Conservation (phyloP, 2,113 vertebrate genomes). For the Agelaius phoeniceus region DNA sequence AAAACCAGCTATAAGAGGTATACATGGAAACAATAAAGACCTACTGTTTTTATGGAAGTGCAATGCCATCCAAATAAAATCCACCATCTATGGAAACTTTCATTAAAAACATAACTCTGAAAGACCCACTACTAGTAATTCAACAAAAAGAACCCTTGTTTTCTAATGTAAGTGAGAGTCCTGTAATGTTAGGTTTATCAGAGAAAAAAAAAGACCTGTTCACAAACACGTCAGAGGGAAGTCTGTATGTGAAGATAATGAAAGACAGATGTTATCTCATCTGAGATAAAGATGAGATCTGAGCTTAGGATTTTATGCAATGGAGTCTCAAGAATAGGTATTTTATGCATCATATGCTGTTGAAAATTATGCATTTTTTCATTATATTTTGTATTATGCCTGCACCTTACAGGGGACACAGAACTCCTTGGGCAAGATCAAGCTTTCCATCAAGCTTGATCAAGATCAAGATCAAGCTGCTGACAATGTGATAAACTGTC, state of each 20-base stretch:
- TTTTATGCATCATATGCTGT: background rate
- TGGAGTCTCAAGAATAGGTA: background rate
- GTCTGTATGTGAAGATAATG: background rate
- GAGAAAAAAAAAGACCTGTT: background rate
- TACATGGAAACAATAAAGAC: slow-evolving; percentile 43
- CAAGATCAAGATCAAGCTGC: background rate
- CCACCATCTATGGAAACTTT: slow-evolving; percentile 17
- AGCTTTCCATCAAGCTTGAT: background rate
- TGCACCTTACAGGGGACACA: background rate
- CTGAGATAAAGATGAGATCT: background rate
- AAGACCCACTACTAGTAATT: background rate
- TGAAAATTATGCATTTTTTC: background rate
- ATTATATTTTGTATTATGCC: background rate
- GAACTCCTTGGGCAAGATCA: background rate
- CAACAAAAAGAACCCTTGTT: slow-evolving; percentile 35
- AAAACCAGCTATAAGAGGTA: background rate
- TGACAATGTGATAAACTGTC: background rate
- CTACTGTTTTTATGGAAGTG: slow-evolving; percentile 6
- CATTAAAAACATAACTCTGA: slow-evolving; percentile 46
- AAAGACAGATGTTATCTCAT: slow-evolving; percentile 34
- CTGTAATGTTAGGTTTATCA: slow-evolving; percentile 21
- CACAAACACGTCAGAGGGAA: background rate
- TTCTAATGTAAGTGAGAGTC: background rate
- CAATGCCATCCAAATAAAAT: slow-evolving; percentile 42
- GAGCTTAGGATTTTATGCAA: background rate